Conservation (phyloP, 1,140 invertebrate genomes). For the Agrypnia vestita region DNA sequence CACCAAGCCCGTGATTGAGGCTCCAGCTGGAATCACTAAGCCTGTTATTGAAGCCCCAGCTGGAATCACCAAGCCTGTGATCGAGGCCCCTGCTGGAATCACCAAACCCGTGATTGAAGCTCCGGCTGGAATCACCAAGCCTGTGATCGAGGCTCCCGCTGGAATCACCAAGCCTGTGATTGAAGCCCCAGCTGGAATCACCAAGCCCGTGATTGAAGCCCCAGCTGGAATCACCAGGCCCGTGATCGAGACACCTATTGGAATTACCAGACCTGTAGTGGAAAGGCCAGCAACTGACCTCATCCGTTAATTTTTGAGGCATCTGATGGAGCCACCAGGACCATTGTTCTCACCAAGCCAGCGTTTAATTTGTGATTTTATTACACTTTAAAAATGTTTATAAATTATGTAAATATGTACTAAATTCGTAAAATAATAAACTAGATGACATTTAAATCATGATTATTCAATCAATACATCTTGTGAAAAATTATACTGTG, state of each 20-base stretch:
- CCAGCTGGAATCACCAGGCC: conserved; percentile 26
- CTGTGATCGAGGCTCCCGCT: neutral
- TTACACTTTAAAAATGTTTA: neutral
- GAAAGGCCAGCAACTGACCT: neutral
- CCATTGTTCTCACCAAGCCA: conserved; percentile 8
- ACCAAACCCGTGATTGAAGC: conserved; percentile 1
- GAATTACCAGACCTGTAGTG: neutral
- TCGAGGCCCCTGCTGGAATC: neutral
- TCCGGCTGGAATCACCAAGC: neutral
- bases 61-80: neutral
- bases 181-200: neutral
- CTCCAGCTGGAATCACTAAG: conserved; percentile 5
- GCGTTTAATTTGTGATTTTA: too few species aligned
- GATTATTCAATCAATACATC: too few species aligned
- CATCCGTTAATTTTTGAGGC: neutral
- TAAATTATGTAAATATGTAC: neutral
- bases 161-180: conserved; percentile 9
- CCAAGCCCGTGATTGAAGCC: neutral
- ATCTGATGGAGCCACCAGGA: neutral
- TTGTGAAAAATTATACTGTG: too few species aligned
- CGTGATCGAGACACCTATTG: neutral
- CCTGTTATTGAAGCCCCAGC: neutral
- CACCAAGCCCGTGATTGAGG: conserved; percentile 12
- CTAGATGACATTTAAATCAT: conserved; percentile 1
- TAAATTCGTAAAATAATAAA: neutral